Evolutionary conservation across 2,888 invertebrate genomes (phyloP).

Genomic region (Pardosa pseudoannulata): DNA sequence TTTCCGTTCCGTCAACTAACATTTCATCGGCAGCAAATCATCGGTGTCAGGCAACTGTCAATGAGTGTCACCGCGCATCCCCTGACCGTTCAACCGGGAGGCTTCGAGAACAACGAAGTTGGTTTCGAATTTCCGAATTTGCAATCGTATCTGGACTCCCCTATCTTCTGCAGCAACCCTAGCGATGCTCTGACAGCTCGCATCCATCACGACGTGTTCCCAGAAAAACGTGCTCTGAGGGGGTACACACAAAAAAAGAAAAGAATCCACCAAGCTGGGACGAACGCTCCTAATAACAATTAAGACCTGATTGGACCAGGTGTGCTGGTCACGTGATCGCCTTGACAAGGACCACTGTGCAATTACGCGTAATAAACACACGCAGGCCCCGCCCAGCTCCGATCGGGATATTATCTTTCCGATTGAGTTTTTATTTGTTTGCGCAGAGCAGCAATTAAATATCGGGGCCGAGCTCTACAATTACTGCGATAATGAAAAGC

Average conservation of each 20-base stretch:
- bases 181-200: slow-evolving; percentile 50
- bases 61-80: slow-evolving; percentile 9
- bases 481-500: slow-evolving; percentile 24
- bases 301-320: slow-evolving; percentile 67
- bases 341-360: slow-evolving; percentile 61
- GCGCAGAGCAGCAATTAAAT: slow-evolving; percentile 53
- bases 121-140: slow-evolving; percentile 59
- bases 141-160: slow-evolving; percentile 51
- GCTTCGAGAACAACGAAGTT: not conserved
- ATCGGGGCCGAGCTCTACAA: slow-evolving; percentile 19
- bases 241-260: not conserved
- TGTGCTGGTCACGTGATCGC: slow-evolving; percentile 53
- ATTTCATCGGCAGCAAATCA: not conserved
- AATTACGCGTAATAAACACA: slow-evolving; percentile 69
- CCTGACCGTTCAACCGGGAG: not conserved
- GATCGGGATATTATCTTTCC: slow-evolving; percentile 24
- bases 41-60: slow-evolving; percentile 5
- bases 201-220: slow-evolving; percentile 55
- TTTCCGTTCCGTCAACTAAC: not conserved
- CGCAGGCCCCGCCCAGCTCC: slow-evolving; percentile 30
- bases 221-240: slow-evolving; percentile 55
- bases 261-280: not conserved
- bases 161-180: slow-evolving; percentile 57
- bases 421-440: slow-evolving; percentile 65
- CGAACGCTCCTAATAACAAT: slow-evolving; percentile 61